A percentile compares a stretch with the other conserved stretches of the same genome.
Evolutionary conservation across 2,888 invertebrate genomes (phyloP).

Genomic region (Thereva nobilitata): DNA sequence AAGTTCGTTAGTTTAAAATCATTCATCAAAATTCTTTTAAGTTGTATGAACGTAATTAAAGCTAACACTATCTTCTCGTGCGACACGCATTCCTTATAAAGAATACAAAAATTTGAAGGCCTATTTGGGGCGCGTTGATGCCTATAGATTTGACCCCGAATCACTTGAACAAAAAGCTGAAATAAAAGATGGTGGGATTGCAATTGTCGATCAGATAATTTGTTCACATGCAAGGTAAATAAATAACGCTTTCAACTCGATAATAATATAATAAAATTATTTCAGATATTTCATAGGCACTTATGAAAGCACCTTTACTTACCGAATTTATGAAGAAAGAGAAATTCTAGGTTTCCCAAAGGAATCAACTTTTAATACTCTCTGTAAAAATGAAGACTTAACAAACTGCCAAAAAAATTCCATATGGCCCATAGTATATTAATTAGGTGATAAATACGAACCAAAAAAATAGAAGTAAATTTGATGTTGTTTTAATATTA

Average conservation of each 20-base stretch:
- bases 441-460: constrained; percentile 41
- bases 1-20: too few species aligned
- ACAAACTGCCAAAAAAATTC: constrained; percentile 73
- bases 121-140: constrained; percentile 48
- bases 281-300: constrained; percentile 81
- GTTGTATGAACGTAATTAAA: background rate
- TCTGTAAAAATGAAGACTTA: constrained; percentile 62
- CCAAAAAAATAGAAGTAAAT: too few species aligned
- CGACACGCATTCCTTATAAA: constrained; percentile 30
- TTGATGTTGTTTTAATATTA: too few species aligned
- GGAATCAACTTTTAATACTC: constrained; percentile 82
- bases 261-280: constrained; percentile 5
- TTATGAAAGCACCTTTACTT: constrained; percentile 93
- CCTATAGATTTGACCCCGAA: constrained; percentile 52
- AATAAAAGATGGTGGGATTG: constrained; percentile 78
- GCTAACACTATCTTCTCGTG: constrained; percentile 15
- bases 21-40: background rate
- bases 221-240: constrained; percentile 75
- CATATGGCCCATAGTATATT: constrained; percentile 74
- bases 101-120: constrained; percentile 54
- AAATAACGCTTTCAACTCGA: constrained; percentile 5
- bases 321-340: constrained; percentile 95
- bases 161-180: constrained; percentile 49
- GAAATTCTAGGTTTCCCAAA: constrained; percentile 88
- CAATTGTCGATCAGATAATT: constrained; percentile 94